phyloP scores from a whole-genome alignment of 2,113 vertebrate species.

The Epinephelus cyanopodus region DNA sequence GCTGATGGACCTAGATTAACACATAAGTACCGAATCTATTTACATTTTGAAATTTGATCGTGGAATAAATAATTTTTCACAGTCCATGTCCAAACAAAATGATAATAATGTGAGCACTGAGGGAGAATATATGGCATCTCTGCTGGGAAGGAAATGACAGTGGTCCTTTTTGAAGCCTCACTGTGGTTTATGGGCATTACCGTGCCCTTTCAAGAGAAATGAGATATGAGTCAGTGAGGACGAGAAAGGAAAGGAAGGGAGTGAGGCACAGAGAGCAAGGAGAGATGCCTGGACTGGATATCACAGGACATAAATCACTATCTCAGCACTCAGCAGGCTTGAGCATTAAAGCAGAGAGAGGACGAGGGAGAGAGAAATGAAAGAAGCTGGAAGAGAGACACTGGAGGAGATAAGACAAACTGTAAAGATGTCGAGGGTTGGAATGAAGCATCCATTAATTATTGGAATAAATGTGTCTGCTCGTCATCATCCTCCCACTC shows the following conservation, averaged over 20 bases:
- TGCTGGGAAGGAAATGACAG: background rate
- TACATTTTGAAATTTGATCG: background rate
- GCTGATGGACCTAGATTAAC: background rate
- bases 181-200: conserved; percentile 26
- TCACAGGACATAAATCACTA: conserved; percentile 48
- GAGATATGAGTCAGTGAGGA: conserved; percentile 37
- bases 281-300: conserved; percentile 53
- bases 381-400: background rate
- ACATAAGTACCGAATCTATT: background rate
- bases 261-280: conserved; percentile 21
- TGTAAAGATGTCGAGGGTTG: background rate
- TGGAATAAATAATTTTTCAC: background rate
- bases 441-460: conserved; percentile 32
- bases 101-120: background rate
- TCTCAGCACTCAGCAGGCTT: conserved; percentile 19
- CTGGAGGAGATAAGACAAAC: background rate
- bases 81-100: background rate
- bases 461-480: conserved; percentile 24
- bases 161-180: conserved; percentile 3
- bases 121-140: background rate
- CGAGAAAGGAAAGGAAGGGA: conserved; percentile 32
- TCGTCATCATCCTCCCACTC: conserved; percentile 19
- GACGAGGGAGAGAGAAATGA: background rate
- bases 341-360: background rate
- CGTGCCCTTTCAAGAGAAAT: conserved; percentile 42